Base-by-base conservation (phyloP, 2,797 vertebrate genomes). In the Falco naumanni region DNA sequence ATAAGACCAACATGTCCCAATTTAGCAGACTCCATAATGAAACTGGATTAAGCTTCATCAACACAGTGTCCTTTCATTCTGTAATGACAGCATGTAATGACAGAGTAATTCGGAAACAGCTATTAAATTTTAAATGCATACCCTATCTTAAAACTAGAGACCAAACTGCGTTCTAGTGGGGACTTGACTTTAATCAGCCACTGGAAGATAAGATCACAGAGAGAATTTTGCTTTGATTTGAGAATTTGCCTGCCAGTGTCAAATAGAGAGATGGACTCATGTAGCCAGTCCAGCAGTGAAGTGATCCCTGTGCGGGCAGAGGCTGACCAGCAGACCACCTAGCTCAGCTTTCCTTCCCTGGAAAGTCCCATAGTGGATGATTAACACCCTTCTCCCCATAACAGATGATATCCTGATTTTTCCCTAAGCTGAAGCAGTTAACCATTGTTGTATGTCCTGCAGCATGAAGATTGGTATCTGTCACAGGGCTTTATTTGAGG, bases 11-110 rank as follows among this genome's bases (percentile, higher is more conserved):
- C 25, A 28, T 13, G 33, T 71, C 57, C 65, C 43, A 65, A 0
- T 94, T 84, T 65, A 76, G 84, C 48, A 94, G 48, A 61, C 12
- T 57, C 45, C 72, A 13, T 33, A 47, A 48, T 3, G 37, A 92
- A 95, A 69, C 37, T 65, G 37, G 57, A 61, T 78, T 76, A 74
- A 84, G 63, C 37, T 53, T 74, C 45, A 83, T 26, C 76, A 87
- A 79, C 68, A 26, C 70, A 37, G 10, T 13, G 50, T 71, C 20
- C 33, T 89, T 77, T 61, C 50, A 37, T 76, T 84, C 83, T 65
- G 50, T 34, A 60, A 76, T 22, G 29, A 28, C 13, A 64, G 21
- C 7, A 43, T 1, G 9, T n/a, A 66, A n/a, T n/a, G n/a, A 63
- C 13, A 33, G 41, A 82, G 37, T 34, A 54, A 90, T 61, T 84